phyloP scores from a whole-genome alignment of 2,888 invertebrate species.

The Macrostomum cliftonense region DNA sequence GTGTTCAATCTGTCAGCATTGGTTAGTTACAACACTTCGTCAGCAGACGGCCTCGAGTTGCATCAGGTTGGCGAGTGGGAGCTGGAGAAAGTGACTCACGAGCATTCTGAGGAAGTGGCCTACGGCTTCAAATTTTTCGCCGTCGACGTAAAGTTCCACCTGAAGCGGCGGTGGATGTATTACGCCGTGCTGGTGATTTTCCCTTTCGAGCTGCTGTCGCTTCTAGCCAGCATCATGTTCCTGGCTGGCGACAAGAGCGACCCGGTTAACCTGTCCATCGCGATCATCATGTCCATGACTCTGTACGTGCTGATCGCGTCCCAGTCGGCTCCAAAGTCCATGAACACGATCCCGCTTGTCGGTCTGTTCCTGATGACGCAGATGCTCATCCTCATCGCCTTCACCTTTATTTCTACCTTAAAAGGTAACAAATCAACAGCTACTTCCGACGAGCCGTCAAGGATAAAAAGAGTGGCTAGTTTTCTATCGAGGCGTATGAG shows the following conservation, averaged over 20 bases:
- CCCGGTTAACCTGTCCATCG: conserved; percentile 4
- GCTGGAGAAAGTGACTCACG: too few species aligned
- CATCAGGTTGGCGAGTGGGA: too few species aligned
- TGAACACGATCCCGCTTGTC: conserved; percentile 8
- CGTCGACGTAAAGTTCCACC: conserved; percentile 2
- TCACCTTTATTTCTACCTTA: background rate
- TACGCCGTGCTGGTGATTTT: conserved; percentile 9
- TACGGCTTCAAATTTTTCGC: too few species aligned
- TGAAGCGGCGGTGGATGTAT: conserved; percentile 6
- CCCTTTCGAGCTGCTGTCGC: conserved; percentile 8
- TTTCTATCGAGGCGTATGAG: too few species aligned
- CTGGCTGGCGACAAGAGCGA: conserved; percentile 9
- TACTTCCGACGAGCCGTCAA: too few species aligned
- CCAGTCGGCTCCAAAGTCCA: conserved; percentile 9
- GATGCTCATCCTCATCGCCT: background rate
- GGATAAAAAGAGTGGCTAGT: too few species aligned
- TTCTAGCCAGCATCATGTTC: conserved; percentile 8
- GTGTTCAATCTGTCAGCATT: too few species aligned
- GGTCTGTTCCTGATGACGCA: conserved; percentile 1
- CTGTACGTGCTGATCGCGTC: conserved; percentile 11
- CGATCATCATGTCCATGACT: conserved; percentile 7
- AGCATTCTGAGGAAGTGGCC: too few species aligned
- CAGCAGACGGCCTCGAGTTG: too few species aligned
- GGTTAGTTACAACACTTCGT: too few species aligned
- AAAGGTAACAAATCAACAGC: too few species aligned